Percentiles rank a stretch among this genome's conserved stretches.
phyloP scores from a whole-genome alignment of 2,113 vertebrate genomes.

The Carassius gibelio region DNA sequence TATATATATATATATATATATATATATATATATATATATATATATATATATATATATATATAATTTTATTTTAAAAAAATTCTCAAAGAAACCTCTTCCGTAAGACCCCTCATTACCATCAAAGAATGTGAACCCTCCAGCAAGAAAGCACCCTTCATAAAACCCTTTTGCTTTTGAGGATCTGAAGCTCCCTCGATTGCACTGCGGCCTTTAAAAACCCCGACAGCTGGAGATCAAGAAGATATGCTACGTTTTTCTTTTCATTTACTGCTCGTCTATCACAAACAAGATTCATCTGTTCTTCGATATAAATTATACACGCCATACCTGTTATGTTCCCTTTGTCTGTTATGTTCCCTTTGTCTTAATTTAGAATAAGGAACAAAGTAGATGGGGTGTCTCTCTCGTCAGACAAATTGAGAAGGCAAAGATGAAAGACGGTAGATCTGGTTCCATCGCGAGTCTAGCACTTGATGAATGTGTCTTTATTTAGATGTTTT shows the following conservation, averaged over 20 bases:
- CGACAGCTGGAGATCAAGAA: constrained; percentile 5
- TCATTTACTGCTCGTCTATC: constrained; percentile 9
- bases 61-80: too few species aligned
- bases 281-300: constrained; percentile 8
- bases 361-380: constrained; percentile 13
- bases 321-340: constrained; percentile 2
- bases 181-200: constrained; percentile 16
- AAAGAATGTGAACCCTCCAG: constrained; percentile 36
- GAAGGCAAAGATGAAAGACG: constrained; percentile 43
- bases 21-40: too few species aligned
- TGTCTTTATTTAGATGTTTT: neutral
- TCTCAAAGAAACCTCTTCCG: neutral
- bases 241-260: neutral
- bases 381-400: constrained; percentile 2
- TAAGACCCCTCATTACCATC: constrained; percentile 71
- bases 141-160: neutral
- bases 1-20: too few species aligned
- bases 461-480: constrained; percentile 8
- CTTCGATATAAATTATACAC: neutral
- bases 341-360: constrained; percentile 34
- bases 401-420: constrained; percentile 15
- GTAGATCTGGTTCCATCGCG: neutral
- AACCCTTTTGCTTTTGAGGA: constrained; percentile 26
- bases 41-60: too few species aligned
- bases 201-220: constrained; percentile 11